These are phyloP conservation scores for Aphrocallistes beatrix DNA, from an alignment of 37 sponge, comb jelly and placozoan genomes.

Conservation along the genomic window DNA sequence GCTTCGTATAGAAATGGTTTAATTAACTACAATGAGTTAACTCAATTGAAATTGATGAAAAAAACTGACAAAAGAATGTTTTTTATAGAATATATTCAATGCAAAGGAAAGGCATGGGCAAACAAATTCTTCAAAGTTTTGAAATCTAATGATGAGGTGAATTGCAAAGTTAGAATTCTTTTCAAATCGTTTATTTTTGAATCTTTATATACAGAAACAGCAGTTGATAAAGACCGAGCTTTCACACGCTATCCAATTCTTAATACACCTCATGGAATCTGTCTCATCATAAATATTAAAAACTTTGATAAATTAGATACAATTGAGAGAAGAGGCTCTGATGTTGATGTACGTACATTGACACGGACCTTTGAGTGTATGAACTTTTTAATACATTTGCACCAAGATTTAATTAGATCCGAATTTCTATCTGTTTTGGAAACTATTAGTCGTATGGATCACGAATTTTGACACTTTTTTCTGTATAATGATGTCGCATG, in stretches of 20 bases:
- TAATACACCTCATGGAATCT: background rate
- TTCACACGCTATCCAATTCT: background rate
- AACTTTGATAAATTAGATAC: slow-evolving; percentile 5
- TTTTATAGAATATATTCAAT: background rate
- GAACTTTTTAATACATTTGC: background rate
- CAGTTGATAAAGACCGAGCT: background rate
- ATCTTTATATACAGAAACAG: background rate
- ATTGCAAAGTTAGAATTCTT: background rate
- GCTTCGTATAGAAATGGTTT: background rate
- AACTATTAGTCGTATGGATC: background rate
- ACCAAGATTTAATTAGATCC: background rate
- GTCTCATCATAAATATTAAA: background rate
- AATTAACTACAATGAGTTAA: background rate
- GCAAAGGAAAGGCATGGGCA: slow-evolving; percentile 2
- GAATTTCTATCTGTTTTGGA: background rate
- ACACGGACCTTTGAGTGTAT: background rate
- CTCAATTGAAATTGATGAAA: background rate
- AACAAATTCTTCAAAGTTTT: background rate
- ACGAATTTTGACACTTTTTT: background rate
- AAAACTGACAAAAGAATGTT: background rate
- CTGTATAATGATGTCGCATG: slow-evolving; percentile 3
- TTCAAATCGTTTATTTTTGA: background rate
- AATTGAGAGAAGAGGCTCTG: background rate
- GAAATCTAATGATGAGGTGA: background rate
- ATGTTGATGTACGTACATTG: background rate